These are phyloP conservation scores for Drosophila vallismaia DNA, from an alignment of 2,888 invertebrate species.

Conservation along the genomic window DNA sequence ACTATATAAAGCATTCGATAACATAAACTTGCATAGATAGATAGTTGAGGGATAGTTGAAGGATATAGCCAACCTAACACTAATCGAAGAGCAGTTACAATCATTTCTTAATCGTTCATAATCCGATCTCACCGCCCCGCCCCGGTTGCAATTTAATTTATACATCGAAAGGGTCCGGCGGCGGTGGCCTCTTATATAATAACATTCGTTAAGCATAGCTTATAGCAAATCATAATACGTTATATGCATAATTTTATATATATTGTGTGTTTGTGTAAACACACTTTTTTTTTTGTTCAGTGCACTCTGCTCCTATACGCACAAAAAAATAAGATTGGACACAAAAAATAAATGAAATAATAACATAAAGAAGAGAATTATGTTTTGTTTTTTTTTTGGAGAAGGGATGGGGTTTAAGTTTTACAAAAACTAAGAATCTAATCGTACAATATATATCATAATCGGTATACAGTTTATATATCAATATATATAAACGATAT, in stretches of 20 bases:
- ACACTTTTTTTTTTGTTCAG: slow-evolving; percentile 21
- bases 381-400: slow-evolving; percentile 26
- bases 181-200: slow-evolving; percentile 46
- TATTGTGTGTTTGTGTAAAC: neutral
- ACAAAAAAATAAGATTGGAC: slow-evolving; percentile 62
- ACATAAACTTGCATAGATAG: slow-evolving; percentile 36
- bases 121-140: slow-evolving; percentile 22
- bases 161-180: slow-evolving; percentile 64
- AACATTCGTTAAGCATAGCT: slow-evolving; percentile 63
- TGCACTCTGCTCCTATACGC: slow-evolving; percentile 43
- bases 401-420: slow-evolving; percentile 38
- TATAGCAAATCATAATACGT: slow-evolving; percentile 77
- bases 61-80: slow-evolving; percentile 34
- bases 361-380: slow-evolving; percentile 40
- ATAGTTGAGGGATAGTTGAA: slow-evolving; percentile 43
- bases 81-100: slow-evolving; percentile 64
- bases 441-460: slow-evolving; percentile 65
- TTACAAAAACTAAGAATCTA: slow-evolving; percentile 56
- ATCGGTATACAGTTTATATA: slow-evolving; percentile 58
- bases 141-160: slow-evolving; percentile 61
- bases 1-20: slow-evolving; percentile 74
- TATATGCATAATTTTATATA: slow-evolving; percentile 55
- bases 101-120: slow-evolving; percentile 35
- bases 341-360: slow-evolving; percentile 50
- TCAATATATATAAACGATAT: slow-evolving; percentile 44